Evolutionary conservation across 2,888 invertebrate species (phyloP), one percentile per base, ranked within the genome.

Genomic region (Tetragnatha montana): DNA sequence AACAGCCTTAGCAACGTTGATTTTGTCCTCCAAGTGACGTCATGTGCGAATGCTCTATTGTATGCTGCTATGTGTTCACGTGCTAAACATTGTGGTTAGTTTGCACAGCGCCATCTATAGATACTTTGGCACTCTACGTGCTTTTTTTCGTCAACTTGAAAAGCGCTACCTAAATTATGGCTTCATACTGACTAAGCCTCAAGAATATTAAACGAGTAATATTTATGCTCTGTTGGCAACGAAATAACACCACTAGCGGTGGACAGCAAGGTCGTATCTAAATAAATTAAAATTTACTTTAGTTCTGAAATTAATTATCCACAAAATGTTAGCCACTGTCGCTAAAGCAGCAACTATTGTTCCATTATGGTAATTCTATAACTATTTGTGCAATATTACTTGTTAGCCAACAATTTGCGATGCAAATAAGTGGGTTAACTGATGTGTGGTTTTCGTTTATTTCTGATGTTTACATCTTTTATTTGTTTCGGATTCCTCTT

Each of bases 301-400:
- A 51, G 21, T 35, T 22, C 1, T 78, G 51, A 78, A 78, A 69
- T 73, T 10, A 60, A 60, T 73, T 73, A 73, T 73, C 1, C 3
- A 51, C 19, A 68, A 69, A 14, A 71, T 89, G 88, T 89, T 84
- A 74, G 49, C 80, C 47, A 70, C 88, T 4, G 84, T 84, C 35
- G 69, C 84, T 35, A 89, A 89, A 81, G 69, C 74, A 8, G 81
- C 70, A 75, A 75, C 84, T 22, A 19, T 84, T 35, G 19, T 80
- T n/a, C 88, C 88, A 89, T 47, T 84, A 89, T 89, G 88, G 88
- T 89, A 84, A 79, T 50, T 22, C 21, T 69, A 19, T 76, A 21
- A 6, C 8, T 51, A 21, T 17, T 73, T 74, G 47, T 22, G 22
- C 8, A 50, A 14, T 17, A 68, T 49, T 14, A 6, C 8, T 60